Evolutionary conservation across 2,888 invertebrate species (phyloP).

Genomic region (Xestobium rufovillosum): DNA sequence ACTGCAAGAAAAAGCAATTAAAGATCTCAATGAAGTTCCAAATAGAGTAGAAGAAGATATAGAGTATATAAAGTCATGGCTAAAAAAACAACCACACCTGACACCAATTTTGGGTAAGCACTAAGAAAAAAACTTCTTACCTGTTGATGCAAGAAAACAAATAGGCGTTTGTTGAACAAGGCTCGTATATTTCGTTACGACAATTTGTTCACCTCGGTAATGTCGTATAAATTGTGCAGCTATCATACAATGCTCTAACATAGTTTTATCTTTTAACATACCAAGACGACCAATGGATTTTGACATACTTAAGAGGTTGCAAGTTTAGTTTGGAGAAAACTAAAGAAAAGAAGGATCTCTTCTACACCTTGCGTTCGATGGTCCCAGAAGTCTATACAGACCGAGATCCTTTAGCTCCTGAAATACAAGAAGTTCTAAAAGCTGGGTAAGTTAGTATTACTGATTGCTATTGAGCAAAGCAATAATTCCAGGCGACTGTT

Average conservation of each 20-base stretch:
- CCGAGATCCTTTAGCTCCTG: conserved; percentile 18
- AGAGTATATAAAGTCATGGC: conserved; percentile 49
- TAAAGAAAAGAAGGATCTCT: conserved; percentile 55
- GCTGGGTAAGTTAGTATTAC: conserved; percentile 38
- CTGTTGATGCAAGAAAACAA: too few relatives aligned
- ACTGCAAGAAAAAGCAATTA: conserved; percentile 45
- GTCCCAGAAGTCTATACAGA: conserved; percentile 47
- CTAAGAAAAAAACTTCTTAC: too few relatives aligned
- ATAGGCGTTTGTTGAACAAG: too few relatives aligned
- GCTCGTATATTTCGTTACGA: not conserved
- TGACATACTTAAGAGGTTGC: conserved; percentile 56
- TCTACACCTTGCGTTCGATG: conserved; percentile 47
- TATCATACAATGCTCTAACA: too few relatives aligned
- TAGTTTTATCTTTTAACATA: conserved; percentile 20
- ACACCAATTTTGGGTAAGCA: conserved; percentile 48
- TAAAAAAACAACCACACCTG: conserved; percentile 50
- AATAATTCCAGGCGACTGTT: too few relatives aligned
- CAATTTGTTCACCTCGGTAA: not conserved
- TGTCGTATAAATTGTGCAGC: too few relatives aligned
- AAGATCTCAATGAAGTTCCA: conserved; percentile 50
- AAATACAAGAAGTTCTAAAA: conserved; percentile 33
- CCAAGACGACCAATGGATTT: conserved; percentile 58
- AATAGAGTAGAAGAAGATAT: conserved; percentile 44
- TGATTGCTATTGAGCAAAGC: too few relatives aligned
- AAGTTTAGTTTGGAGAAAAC: conserved; percentile 47